phyloP scores from a whole-genome alignment of 2,113 vertebrate genomes.

The Pelusios castaneus region DNA sequence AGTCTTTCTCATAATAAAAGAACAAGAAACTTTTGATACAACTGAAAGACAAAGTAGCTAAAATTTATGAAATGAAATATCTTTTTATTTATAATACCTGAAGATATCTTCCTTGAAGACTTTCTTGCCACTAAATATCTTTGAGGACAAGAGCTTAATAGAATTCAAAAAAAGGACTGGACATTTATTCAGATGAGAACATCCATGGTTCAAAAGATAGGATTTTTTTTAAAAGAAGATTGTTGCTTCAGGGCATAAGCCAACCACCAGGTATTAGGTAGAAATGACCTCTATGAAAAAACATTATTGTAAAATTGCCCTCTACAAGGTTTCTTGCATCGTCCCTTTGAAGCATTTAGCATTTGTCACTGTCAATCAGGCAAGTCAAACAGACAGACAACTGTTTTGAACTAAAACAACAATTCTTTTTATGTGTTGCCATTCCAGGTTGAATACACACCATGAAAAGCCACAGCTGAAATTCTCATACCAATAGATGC shows the following conservation, averaged over 20 bases:
- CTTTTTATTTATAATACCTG: not conserved
- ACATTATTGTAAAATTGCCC: not conserved
- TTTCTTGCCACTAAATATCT: not conserved
- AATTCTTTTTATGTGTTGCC: not conserved
- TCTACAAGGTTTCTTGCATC: not conserved
- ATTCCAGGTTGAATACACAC: fast-evolving
- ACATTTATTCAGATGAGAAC: not conserved
- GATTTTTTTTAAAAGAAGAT: not conserved
- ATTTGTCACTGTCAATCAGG: fast-evolving
- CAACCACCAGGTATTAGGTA: not conserved
- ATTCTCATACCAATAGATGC: not conserved
- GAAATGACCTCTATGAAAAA: not conserved
- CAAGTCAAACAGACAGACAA: not conserved
- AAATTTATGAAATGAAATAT: not conserved
- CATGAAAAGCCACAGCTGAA: not conserved
- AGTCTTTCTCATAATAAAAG: not conserved
- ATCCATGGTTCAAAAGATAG: not conserved
- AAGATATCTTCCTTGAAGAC: not conserved
- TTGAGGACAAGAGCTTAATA: not conserved
- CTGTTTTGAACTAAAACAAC: not conserved
- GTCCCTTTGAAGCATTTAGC: not conserved
- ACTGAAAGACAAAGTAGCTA: not conserved
- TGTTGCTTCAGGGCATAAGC: not conserved
- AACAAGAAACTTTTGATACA: not conserved
- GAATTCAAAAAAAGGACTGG: not conserved